A percentile compares a stretch with the other conserved stretches of the same genome.
These are phyloP conservation scores for Drosophila histrio DNA, from an alignment of 2,888 invertebrate species.

Conservation along the genomic window DNA sequence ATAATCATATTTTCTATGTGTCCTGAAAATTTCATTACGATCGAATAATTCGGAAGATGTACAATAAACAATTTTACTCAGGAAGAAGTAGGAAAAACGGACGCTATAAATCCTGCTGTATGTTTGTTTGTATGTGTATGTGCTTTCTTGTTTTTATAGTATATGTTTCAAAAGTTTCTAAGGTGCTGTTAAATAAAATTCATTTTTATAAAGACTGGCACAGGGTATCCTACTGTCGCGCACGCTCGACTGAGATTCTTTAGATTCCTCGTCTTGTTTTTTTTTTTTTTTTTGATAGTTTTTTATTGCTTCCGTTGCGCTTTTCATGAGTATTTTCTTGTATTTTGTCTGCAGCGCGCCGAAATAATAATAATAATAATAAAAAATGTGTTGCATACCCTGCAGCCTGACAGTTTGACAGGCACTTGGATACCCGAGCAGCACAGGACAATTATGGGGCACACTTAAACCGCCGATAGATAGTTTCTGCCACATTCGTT, in stretches of 20 bases:
- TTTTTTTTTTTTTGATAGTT: conserved; percentile 1
- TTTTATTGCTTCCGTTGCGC: conserved; percentile 40
- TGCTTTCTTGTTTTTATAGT: too few relatives aligned
- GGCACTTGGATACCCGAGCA: conserved; percentile 23
- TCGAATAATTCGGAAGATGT: too few relatives aligned
- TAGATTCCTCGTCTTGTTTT: background rate
- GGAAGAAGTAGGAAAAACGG: too few relatives aligned
- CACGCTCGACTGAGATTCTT: background rate
- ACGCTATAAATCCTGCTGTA: too few relatives aligned
- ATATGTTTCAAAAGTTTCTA: too few relatives aligned
- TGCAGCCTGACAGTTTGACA: conserved; percentile 42
- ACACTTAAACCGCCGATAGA: conserved; percentile 21
- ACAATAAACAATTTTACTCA: too few relatives aligned
- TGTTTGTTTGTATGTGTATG: too few relatives aligned
- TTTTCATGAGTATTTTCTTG: conserved; percentile 19
- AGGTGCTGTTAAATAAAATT: too few relatives aligned
- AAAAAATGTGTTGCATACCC: conserved; percentile 39
- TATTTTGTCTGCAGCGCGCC: conserved; percentile 26
- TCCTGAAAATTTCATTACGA: too few relatives aligned
- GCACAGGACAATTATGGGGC: conserved; percentile 42
- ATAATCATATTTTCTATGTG: too few relatives aligned
- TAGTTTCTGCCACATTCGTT: background rate
- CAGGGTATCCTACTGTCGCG: background rate
- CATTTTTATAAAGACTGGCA: too few relatives aligned
- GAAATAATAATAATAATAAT: conserved; percentile 12